Evolutionary conservation across 1,140 invertebrate genomes (phyloP).

Genomic region (Physella acuta): DNA sequence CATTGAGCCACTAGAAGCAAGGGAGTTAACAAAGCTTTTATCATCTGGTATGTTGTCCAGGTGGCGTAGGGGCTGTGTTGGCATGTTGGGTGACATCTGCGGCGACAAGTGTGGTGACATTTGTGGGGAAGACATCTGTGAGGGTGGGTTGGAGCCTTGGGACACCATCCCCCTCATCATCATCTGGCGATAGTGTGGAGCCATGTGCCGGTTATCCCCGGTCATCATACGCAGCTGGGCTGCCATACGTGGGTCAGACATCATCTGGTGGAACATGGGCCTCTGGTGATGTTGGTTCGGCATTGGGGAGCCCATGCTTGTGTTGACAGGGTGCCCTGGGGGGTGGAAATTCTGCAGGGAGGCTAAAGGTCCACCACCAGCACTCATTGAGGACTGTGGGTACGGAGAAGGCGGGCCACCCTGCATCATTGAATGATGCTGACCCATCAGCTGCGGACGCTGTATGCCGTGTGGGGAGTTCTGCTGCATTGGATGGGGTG

Average conservation of each 20-base stretch:
- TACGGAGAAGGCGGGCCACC: conserved; percentile 19
- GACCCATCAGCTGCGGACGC: conserved; percentile 23
- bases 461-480: conserved; percentile 16
- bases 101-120: conserved; percentile 25
- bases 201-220: background rate
- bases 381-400: conserved; percentile 25
- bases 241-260: conserved; percentile 15
- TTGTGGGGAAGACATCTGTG: conserved; percentile 21
- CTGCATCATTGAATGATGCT: conserved; percentile 29
- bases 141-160: conserved; percentile 9
- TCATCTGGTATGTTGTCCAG: conserved; percentile 20
- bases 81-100: conserved; percentile 22
- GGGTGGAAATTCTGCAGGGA: conserved; percentile 26
- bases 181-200: conserved; percentile 23
- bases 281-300: conserved; percentile 23
- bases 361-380: conserved; percentile 17
- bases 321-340: conserved; percentile 24
- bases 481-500: conserved; percentile 19
- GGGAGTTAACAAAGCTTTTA: conserved; percentile 12
- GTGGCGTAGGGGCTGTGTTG: conserved; percentile 21
- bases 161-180: conserved; percentile 24
- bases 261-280: conserved; percentile 25
- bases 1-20: background rate
- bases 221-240: conserved; percentile 24
- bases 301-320: conserved; percentile 24